Evolutionary conservation across 2,888 invertebrate genomes (phyloP).

Genomic region (Lydus trimaculatus): DNA sequence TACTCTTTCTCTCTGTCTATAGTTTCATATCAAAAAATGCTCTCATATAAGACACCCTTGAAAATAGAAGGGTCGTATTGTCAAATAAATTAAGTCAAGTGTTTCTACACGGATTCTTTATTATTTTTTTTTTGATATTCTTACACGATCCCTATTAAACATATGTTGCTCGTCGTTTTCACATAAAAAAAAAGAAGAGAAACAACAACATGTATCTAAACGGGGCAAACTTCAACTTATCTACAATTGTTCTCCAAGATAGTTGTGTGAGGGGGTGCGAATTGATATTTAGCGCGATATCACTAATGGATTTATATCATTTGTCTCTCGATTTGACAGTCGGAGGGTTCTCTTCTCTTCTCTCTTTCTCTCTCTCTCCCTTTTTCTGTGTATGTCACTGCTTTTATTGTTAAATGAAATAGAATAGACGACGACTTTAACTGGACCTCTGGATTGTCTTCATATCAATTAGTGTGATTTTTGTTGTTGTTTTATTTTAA

Average conservation of each 20-base stretch:
- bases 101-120: neutral
- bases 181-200: slow-evolving; percentile 14
- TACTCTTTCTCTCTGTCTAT: neutral
- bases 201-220: too few relatives aligned
- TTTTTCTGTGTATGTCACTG: too few relatives aligned
- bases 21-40: neutral
- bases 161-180: slow-evolving; percentile 43
- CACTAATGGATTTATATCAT: slow-evolving; percentile 53
- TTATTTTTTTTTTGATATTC: neutral
- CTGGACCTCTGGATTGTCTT: neutral
- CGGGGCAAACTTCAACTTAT: slow-evolving; percentile 34
- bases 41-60: neutral
- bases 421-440: neutral
- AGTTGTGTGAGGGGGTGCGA: slow-evolving; percentile 31
- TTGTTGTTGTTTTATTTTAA: neutral
- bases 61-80: neutral
- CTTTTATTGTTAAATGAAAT: neutral
- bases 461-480: neutral
- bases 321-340: slow-evolving; percentile 49
- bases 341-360: slow-evolving; percentile 26
- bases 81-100: slow-evolving; percentile 3
- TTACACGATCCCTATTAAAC: slow-evolving; percentile 35
- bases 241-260: slow-evolving; percentile 39
- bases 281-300: slow-evolving; percentile 42
- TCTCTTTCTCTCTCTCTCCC: too few relatives aligned